Percentiles rank a stretch among this genome's conserved stretches.
phyloP scores from a whole-genome alignment of 2,888 invertebrate species.

The Troilus luridus region DNA sequence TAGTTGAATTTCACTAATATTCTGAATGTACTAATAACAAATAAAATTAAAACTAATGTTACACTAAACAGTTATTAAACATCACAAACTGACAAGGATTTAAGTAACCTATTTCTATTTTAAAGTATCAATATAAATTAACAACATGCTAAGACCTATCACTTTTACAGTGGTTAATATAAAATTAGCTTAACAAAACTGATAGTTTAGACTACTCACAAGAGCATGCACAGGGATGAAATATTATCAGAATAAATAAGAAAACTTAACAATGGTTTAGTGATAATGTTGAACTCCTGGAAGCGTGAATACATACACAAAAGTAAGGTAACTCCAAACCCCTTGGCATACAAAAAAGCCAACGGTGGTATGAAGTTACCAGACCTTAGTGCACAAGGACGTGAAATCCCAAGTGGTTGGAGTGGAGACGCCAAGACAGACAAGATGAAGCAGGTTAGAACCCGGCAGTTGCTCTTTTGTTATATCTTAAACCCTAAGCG shows the following conservation, averaged over 20 bases:
- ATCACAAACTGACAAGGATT: no score
- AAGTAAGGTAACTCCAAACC: slow-evolving; percentile 84
- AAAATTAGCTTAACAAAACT: not conserved
- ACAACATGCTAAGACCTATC: not conserved
- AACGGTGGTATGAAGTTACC: slow-evolving; percentile 90
- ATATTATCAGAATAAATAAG: not conserved
- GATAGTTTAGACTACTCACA: not conserved
- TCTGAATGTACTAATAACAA: no score
- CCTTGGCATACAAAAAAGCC: slow-evolving; percentile 79
- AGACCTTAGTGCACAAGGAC: slow-evolving; percentile 70
- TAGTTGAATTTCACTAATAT: no score
- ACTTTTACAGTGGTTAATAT: not conserved
- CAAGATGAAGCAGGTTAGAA: slow-evolving; percentile 42
- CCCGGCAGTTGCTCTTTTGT: slow-evolving; percentile 34
- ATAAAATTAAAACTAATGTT: no score
- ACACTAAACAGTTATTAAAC: no score
- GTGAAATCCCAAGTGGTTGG: not conserved
- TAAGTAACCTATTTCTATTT: not conserved
- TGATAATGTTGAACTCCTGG: not conserved
- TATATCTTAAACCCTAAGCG: not conserved
- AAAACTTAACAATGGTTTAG: not conserved
- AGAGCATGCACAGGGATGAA: not conserved
- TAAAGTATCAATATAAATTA: not conserved
- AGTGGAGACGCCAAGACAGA: not conserved
- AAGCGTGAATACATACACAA: slow-evolving; percentile 70